These are phyloP conservation scores for Drosophila emarginata DNA, from an alignment of 2,888 invertebrate genomes.

Conservation along the genomic window DNA sequence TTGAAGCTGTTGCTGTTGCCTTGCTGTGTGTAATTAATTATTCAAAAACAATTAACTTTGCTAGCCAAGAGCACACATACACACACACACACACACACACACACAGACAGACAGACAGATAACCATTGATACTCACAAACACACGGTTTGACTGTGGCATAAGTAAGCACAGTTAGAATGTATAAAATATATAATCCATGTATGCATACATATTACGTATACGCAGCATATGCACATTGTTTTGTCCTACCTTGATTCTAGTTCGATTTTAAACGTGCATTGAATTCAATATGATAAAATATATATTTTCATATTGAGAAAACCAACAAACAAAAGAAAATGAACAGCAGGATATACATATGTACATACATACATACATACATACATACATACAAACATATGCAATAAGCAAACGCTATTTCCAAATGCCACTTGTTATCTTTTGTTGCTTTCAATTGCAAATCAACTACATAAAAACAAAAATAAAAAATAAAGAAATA, in stretches of 20 bases:
- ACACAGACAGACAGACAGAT: conserved; percentile 3
- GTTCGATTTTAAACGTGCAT: neutral
- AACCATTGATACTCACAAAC: conserved; percentile 3
- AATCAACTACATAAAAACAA: too few relatives aligned
- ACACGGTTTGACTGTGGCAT: conserved; percentile 17
- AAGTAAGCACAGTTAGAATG: conserved; percentile 59
- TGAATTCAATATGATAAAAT: neutral
- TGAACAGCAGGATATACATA: neutral
- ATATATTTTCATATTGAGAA: neutral
- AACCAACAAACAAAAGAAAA: neutral
- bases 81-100: conserved; percentile 32
- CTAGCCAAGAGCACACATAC: conserved; percentile 26
- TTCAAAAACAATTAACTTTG: conserved; percentile 68
- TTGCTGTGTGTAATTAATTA: conserved; percentile 61
- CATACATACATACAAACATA: neutral
- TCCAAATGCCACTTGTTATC: too few relatives aligned
- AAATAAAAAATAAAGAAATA: too few relatives aligned
- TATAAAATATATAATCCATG: conserved; percentile 40
- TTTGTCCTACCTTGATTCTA: neutral
- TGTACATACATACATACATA: neutral
- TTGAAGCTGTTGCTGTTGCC: conserved; percentile 17
- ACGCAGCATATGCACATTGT: conserved; percentile 29
- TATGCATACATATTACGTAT: conserved; percentile 30
- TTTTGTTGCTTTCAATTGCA: too few relatives aligned
- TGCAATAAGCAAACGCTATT: neutral